Evolutionary conservation across 2,113 vertebrate species (phyloP).

Genomic region (Lasiurus cinereus): DNA sequence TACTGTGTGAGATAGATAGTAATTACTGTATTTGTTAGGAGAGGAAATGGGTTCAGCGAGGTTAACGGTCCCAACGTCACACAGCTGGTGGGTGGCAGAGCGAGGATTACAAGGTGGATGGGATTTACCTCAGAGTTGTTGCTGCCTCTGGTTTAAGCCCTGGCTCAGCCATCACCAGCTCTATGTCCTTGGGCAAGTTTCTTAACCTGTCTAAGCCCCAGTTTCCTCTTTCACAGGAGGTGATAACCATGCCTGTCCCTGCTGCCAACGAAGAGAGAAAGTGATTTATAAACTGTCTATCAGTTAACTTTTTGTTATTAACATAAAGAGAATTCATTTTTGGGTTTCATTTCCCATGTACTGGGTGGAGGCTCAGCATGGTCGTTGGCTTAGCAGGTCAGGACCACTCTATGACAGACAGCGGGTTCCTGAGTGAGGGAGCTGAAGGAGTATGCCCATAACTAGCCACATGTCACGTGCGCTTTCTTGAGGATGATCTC

Average conservation of each 20-base stretch:
- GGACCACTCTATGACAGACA: not conserved
- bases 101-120: not conserved
- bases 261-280: not conserved
- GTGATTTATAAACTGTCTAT: not conserved
- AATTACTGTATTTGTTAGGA: not conserved
- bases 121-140: not conserved
- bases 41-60: conserved; percentile 34
- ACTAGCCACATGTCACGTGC: fast-evolving
- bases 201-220: not conserved
- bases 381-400: not conserved
- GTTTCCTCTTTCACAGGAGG: not conserved
- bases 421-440: not conserved
- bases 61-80: not conserved
- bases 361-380: not conserved
- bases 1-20: not conserved
- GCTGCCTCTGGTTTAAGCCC: not conserved
- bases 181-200: conserved; percentile 37
- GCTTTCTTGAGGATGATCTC: not conserved
- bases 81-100: not conserved
- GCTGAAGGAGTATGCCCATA: too few relatives aligned
- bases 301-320: not conserved
- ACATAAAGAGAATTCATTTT: not conserved
- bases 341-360: not conserved
- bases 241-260: not conserved
- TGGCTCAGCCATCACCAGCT: not conserved